phyloP scores from a whole-genome alignment of 1,140 invertebrate genomes.

The Homalodisca vitripennis region DNA sequence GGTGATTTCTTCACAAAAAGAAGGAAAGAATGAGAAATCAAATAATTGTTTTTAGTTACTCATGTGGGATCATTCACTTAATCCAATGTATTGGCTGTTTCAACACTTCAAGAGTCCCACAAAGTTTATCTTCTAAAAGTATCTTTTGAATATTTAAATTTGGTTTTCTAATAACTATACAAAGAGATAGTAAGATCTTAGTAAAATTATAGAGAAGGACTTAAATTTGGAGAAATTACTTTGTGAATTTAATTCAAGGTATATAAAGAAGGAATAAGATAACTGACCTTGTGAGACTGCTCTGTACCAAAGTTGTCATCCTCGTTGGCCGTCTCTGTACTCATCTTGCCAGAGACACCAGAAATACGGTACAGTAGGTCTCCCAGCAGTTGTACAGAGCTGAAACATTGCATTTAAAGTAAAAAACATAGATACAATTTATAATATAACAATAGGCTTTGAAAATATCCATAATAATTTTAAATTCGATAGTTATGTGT shows the following conservation, averaged over 20 bases:
- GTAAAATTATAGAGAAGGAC: neutral
- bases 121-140: too few relatives aligned
- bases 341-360: conserved; percentile 98
- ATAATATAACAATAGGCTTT: neutral
- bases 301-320: conserved; percentile 99
- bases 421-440: neutral
- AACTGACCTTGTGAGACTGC: conserved; percentile 71
- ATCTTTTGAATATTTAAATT: neutral
- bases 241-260: neutral
- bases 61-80: too few relatives aligned
- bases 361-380: conserved; percentile 97
- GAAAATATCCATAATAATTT: neutral
- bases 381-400: conserved; percentile 94
- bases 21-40: too few relatives aligned
- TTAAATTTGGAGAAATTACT: neutral
- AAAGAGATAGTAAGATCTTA: neutral
- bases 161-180: neutral
- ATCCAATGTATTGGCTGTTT: too few relatives aligned
- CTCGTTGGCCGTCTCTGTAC: conserved; percentile 95
- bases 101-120: too few relatives aligned
- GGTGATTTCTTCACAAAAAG: too few relatives aligned
- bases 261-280: neutral
- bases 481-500: neutral
- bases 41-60: too few relatives aligned
- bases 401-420: conserved; percentile 45